These are phyloP conservation scores for Protobothrops mucrosquamatus DNA, from an alignment of 2,113 vertebrate species.

Conservation along the genomic window DNA sequence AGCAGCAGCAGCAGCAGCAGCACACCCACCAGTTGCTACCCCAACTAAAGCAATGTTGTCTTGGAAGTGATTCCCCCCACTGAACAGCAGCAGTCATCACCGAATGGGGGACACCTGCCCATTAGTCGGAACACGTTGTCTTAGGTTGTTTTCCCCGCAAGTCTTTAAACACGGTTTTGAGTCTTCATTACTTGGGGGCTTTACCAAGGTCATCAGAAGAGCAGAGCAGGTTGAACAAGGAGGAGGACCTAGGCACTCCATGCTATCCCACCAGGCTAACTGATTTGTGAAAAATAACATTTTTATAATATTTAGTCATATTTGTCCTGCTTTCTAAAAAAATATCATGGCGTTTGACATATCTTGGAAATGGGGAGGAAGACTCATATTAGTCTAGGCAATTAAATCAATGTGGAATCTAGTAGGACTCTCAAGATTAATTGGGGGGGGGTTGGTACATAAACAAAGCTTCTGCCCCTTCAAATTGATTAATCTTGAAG, in stretches of 20 bases:
- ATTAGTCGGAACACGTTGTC: neutral
- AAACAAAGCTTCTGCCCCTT: neutral
- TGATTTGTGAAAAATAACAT: neutral
- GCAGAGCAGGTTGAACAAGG: neutral
- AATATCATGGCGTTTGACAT: neutral
- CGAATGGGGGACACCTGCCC: neutral
- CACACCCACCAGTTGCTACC: constrained; percentile 24
- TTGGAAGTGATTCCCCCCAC: fast-evolving
- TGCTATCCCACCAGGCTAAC: neutral
- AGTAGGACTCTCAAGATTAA: neutral
- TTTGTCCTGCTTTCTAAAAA: neutral
- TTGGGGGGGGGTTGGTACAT: neutral
- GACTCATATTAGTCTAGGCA: neutral
- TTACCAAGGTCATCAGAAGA: neutral
- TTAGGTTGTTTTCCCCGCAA: neutral
- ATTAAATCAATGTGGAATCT: neutral
- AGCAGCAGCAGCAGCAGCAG: constrained; percentile 29
- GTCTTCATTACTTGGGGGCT: neutral
- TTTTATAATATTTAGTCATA: neutral
- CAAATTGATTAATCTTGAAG: neutral
- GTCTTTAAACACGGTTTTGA: neutral
- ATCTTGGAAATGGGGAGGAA: neutral
- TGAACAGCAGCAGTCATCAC: neutral
- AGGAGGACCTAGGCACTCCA: neutral
- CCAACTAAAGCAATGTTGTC: neutral